Evolutionary conservation across 2,113 vertebrate genomes (phyloP).

Genomic region (Gracilinanus agilis): DNA sequence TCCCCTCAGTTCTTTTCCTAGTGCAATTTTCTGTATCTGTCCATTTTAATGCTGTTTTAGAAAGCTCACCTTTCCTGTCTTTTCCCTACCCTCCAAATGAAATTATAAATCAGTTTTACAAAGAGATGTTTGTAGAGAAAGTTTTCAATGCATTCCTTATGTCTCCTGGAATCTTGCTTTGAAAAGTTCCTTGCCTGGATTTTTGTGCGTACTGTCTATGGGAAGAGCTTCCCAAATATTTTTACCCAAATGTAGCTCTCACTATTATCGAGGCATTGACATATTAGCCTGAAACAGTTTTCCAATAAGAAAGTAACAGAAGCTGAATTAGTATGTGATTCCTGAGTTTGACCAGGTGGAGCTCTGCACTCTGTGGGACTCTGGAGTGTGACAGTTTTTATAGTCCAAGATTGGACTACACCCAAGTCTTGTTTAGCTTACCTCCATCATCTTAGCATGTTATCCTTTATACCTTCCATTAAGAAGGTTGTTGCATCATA

Average conservation of each 20-base stretch:
- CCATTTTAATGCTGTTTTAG: slow-evolving; percentile 46
- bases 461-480: slow-evolving; percentile 15
- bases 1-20: slow-evolving; percentile 42
- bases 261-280: slow-evolving; percentile 1
- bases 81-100: neutral
- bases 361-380: slow-evolving; percentile 55
- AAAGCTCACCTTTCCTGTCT: neutral
- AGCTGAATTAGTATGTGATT: slow-evolving; percentile 51
- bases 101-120: slow-evolving; percentile 25
- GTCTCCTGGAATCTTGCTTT: slow-evolving; percentile 13
- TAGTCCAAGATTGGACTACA: slow-evolving; percentile 55
- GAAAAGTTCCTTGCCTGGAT: neutral
- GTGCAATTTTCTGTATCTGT: slow-evolving; percentile 52
- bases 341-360: slow-evolving; percentile 67
- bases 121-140: slow-evolving; percentile 30
- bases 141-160: neutral
- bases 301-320: slow-evolving; percentile 40
- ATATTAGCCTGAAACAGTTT: slow-evolving; percentile 14
- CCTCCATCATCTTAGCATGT: slow-evolving; percentile 59
- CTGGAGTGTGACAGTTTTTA: slow-evolving; percentile 75
- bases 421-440: slow-evolving; percentile 43
- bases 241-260: neutral
- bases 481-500: slow-evolving; percentile 22
- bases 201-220: neutral
- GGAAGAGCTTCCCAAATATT: neutral